Conservation (phyloP, 2,888 invertebrate genomes). For the Chromoteleia sp. region DNA sequence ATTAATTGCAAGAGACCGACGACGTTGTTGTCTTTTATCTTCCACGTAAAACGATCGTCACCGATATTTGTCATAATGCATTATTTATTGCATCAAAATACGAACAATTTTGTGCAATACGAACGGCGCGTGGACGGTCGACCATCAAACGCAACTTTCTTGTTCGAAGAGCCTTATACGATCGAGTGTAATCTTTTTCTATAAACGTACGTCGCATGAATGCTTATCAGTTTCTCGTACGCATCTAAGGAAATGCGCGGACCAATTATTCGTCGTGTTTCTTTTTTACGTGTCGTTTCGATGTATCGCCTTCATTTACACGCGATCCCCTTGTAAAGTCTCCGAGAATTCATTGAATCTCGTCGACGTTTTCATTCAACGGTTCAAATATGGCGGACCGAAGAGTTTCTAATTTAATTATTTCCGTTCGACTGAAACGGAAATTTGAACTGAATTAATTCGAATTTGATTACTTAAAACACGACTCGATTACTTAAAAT, state of each 20-base stretch:
- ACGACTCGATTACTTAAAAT: too few relatives aligned
- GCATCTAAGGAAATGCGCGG: slow-evolving; percentile 24
- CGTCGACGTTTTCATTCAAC: slow-evolving; percentile 38
- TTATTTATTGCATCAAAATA: slow-evolving; percentile 51
- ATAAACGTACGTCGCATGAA: slow-evolving; percentile 41
- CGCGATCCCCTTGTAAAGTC: slow-evolving; percentile 34
- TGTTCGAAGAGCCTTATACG: slow-evolving; percentile 43
- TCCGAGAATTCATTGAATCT: slow-evolving; percentile 37
- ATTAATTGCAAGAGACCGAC: slow-evolving; percentile 25
- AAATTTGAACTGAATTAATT: background rate
- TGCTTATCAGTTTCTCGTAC: slow-evolving; percentile 49
- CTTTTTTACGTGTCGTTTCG: slow-evolving; percentile 46
- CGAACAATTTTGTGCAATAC: slow-evolving; percentile 34
- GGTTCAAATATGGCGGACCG: slow-evolving; percentile 20
- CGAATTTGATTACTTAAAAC: too few relatives aligned
- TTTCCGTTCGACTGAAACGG: slow-evolving; percentile 2
- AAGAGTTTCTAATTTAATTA: slow-evolving; percentile 20
- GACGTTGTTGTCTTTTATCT: slow-evolving; percentile 41
- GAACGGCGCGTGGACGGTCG: slow-evolving; percentile 56
- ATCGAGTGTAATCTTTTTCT: slow-evolving; percentile 44
- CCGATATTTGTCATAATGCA: slow-evolving; percentile 50
- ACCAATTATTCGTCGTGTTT: slow-evolving; percentile 36
- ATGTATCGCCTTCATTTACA: slow-evolving; percentile 58
- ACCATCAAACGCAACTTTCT: slow-evolving; percentile 38
- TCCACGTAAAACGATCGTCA: slow-evolving; percentile 27